phyloP scores from a whole-genome alignment of 1,140 invertebrate genomes.

The Drosophila sproati region DNA sequence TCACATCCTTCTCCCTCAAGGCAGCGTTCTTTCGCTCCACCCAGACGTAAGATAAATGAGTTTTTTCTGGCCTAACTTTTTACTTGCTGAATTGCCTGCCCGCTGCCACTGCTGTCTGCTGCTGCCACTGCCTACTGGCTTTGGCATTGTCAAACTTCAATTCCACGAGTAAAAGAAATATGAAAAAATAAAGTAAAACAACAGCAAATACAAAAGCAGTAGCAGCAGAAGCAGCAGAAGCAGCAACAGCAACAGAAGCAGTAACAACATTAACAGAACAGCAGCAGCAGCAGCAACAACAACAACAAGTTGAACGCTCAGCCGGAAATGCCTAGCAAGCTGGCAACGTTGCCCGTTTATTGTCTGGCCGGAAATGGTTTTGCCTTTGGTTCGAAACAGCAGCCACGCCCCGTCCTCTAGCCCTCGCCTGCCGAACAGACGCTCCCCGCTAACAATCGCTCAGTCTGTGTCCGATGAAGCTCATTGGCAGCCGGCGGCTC shows the following conservation, averaged over 20 bases:
- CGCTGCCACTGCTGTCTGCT: neutral
- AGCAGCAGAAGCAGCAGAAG: slow-evolving; percentile 15
- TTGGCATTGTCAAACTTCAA: slow-evolving; percentile 70
- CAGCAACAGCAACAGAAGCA: slow-evolving; percentile 21
- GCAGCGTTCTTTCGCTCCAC: neutral
- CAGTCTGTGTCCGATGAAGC: slow-evolving; percentile 39
- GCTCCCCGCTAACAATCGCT: neutral
- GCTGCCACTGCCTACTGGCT: slow-evolving; percentile 42
- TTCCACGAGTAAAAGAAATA: slow-evolving; percentile 53
- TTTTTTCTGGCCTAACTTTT: slow-evolving; percentile 62
- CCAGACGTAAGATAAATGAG: slow-evolving; percentile 74
- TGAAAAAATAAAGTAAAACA: slow-evolving; percentile 44
- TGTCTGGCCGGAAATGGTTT: slow-evolving; percentile 80
- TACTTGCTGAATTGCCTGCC: slow-evolving; percentile 64
- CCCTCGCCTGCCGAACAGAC: neutral
- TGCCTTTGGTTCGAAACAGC: slow-evolving; percentile 56
- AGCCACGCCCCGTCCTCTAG: slow-evolving; percentile 9
- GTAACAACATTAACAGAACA: slow-evolving; percentile 23
- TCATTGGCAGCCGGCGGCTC: slow-evolving; percentile 42
- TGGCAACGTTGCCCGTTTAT: slow-evolving; percentile 64
- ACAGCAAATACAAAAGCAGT: slow-evolving; percentile 24
- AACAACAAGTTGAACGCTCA: slow-evolving; percentile 29
- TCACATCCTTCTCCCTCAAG: neutral
- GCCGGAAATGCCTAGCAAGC: slow-evolving; percentile 65
- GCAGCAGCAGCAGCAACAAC: slow-evolving; percentile 7